These are phyloP conservation scores for Ptychodera flava DNA, from an alignment of 35 echinoderm and acorn worm species.

Conservation along the genomic window DNA sequence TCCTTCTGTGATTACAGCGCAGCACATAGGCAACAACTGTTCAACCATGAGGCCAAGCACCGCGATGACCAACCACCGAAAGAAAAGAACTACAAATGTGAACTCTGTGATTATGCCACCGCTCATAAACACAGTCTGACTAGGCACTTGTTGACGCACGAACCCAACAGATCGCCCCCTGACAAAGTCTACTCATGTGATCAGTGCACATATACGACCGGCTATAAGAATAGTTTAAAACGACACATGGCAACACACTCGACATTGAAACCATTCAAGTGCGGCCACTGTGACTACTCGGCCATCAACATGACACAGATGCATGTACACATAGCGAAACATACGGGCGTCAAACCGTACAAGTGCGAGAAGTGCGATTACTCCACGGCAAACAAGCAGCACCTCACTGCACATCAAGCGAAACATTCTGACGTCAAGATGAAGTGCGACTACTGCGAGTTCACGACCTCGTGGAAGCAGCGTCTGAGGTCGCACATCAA, in stretches of 20 bases:
- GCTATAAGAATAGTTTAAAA: constrained; percentile 85
- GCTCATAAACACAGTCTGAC: constrained; percentile 58
- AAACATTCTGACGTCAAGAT: constrained; percentile 75
- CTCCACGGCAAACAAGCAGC: constrained; percentile 92
- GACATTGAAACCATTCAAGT: constrained; percentile 80
- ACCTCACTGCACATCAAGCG: constrained; percentile 69
- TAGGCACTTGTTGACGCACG: constrained; percentile 58
- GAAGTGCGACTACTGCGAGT: constrained; percentile 59
- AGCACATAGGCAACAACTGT: constrained; percentile 33
- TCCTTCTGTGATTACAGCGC: constrained; percentile 40
- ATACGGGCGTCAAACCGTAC: constrained; percentile 93
- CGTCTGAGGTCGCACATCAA: constrained; percentile 63
- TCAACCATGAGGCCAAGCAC: constrained; percentile 16
- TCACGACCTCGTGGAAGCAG: constrained; percentile 68
- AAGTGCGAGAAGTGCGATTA: constrained; percentile 69
- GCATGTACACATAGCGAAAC: constrained; percentile 95
- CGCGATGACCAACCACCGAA: not conserved
- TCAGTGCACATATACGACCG: constrained; percentile 59
- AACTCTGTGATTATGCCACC: constrained; percentile 45
- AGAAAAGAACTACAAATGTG: constrained; percentile 38
- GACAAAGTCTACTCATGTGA: constrained; percentile 70
- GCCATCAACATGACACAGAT: constrained; percentile 99
- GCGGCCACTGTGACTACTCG: constrained; percentile 95
- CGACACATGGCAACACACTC: constrained; percentile 87
- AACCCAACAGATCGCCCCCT: constrained; percentile 49